Conservation (phyloP, 2,888 invertebrate species). For the Gnatocerus cornutus region DNA sequence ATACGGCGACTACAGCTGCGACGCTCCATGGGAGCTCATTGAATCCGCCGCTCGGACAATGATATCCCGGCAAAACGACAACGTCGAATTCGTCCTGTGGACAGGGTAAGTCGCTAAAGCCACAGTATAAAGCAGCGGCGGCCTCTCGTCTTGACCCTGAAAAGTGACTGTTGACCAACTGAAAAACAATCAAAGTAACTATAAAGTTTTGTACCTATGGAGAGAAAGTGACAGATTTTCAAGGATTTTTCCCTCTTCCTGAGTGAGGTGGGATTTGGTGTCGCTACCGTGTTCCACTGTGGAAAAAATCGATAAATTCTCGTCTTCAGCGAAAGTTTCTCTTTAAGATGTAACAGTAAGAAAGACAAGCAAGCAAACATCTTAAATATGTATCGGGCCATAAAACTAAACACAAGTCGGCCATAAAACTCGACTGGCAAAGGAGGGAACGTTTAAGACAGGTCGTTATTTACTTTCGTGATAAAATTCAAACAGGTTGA, state of each 20-base stretch:
- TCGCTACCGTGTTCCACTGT: no score
- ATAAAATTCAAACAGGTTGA: conserved; percentile 27
- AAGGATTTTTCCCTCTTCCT: no score
- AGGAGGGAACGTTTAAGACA: conserved; percentile 20
- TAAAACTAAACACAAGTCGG: conserved; percentile 33
- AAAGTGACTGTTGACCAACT: no score
- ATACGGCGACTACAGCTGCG: conserved; percentile 88
- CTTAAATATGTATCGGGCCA: conserved; percentile 35
- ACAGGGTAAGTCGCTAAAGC: conserved; percentile 80
- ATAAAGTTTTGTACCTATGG: no score
- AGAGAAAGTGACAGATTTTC: no score
- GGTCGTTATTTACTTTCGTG: conserved; percentile 26
- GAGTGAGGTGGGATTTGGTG: no score
- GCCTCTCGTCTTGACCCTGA: no score
- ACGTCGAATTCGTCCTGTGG: conserved; percentile 95
- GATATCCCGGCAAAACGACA: conserved; percentile 88
- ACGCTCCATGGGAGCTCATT: conserved; percentile 91
- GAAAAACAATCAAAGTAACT: no score
- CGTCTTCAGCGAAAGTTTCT: no score
- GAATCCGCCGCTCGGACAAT: conserved; percentile 91
- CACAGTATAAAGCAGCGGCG: no score
- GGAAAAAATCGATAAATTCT: no score
- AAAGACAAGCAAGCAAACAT: conserved; percentile 16
- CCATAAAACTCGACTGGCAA: conserved; percentile 16
- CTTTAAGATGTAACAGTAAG: neutral